A percentile compares a stretch with the other conserved stretches of the same genome.
Evolutionary conservation across 1,140 invertebrate species (phyloP).

Genomic region (Nixonia krombeini): DNA sequence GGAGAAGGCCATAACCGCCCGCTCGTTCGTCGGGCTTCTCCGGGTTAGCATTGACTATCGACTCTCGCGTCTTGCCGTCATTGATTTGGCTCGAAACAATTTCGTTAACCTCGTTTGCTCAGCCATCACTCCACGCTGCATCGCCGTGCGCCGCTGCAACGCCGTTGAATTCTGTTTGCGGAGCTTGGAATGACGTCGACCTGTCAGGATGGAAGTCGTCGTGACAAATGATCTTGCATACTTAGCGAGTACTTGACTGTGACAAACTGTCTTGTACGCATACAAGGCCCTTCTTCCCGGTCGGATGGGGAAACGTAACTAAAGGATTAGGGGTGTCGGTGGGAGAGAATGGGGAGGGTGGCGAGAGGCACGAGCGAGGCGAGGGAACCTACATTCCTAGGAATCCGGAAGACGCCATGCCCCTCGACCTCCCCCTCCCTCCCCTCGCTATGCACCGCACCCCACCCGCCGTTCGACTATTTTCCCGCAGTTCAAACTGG

Average conservation of each 20-base stretch:
- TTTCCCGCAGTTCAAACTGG: slow-evolving; percentile 8
- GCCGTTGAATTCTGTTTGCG: slow-evolving; percentile 56
- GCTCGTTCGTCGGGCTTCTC: too few species aligned
- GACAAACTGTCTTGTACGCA: slow-evolving; percentile 61
- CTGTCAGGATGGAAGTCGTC: slow-evolving; percentile 31
- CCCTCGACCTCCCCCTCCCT: slow-evolving; percentile 10
- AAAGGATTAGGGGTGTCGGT: background rate
- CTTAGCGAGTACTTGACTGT: slow-evolving; percentile 67
- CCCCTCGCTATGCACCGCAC: background rate
- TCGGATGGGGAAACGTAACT: background rate
- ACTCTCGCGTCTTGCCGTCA: slow-evolving; percentile 5
- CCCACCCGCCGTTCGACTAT: background rate
- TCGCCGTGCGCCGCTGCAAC: slow-evolving; percentile 8
- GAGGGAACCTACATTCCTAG: slow-evolving; percentile 43
- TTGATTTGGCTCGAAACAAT: slow-evolving; percentile 37
- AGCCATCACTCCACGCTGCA: slow-evolving; percentile 24
- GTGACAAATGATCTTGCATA: slow-evolving; percentile 65
- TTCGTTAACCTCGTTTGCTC: slow-evolving; percentile 36
- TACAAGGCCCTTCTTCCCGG: slow-evolving; percentile 24
- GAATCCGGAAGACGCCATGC: slow-evolving; percentile 38
- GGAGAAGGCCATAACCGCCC: too few species aligned
- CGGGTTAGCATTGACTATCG: too few species aligned
- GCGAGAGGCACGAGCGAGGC: too few species aligned
- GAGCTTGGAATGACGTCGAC: slow-evolving; percentile 32
- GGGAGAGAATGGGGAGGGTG: too few species aligned